Evolutionary conservation across 2,888 invertebrate species (phyloP).

Genomic region (Drosophila siamana): DNA sequence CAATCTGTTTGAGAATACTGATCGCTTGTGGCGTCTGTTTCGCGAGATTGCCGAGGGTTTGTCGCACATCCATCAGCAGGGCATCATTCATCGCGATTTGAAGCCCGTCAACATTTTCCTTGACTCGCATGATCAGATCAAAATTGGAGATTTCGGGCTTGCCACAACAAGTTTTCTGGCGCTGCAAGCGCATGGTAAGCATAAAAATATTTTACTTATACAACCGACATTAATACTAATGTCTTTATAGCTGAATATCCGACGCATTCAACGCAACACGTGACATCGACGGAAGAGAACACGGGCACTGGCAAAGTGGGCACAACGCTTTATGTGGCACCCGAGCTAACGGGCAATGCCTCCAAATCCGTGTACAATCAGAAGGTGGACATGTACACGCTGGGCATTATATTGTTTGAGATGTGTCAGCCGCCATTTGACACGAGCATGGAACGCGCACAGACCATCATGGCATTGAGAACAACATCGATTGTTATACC

Average conservation of each 20-base stretch:
- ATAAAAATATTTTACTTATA: no score
- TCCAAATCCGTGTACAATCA: constrained; percentile 93
- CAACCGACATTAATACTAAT: not conserved
- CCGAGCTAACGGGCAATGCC: constrained; percentile 91
- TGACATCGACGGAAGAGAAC: constrained; percentile 78
- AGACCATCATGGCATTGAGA: constrained; percentile 91
- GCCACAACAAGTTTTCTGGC: constrained; percentile 92
- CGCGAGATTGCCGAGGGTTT: constrained; percentile 96
- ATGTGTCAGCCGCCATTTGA: constrained; percentile 95
- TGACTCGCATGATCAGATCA: constrained; percentile 96
- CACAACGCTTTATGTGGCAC: constrained; percentile 97
- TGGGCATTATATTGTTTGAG: constrained; percentile 97
- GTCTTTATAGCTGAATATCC: constrained; percentile 59
- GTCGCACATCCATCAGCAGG: constrained; percentile 96
- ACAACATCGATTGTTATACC: constrained; percentile 90
- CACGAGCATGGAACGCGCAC: constrained; percentile 96
- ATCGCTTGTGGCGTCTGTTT: constrained; percentile 95
- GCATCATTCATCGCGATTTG: constrained; percentile 93
- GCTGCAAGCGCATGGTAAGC: constrained; percentile 79
- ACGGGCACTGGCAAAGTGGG: constrained; percentile 93
- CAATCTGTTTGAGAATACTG: constrained; percentile 90
- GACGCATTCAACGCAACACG: constrained; percentile 57
- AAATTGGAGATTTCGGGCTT: constrained; percentile 99
- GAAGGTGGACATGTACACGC: constrained; percentile 94
- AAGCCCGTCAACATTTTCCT: constrained; percentile 98